Percentiles rank a stretch among this genome's conserved stretches.
Conservation (phyloP, 2,888 invertebrate species). For the Pteria penguin region DNA sequence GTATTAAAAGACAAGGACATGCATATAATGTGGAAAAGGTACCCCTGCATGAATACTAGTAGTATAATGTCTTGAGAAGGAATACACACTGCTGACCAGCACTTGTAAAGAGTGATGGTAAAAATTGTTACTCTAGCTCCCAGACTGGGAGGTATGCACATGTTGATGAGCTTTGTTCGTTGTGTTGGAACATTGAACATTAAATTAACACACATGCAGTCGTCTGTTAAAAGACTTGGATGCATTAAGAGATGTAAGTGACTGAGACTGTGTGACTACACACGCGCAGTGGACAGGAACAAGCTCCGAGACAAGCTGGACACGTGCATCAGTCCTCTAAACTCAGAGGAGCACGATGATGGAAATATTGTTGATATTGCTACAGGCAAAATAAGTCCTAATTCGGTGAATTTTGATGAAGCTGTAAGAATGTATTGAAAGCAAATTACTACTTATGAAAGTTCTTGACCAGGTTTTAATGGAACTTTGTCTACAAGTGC, state of each 20-base stretch:
- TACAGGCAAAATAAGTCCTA: neutral
- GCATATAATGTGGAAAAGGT: no score
- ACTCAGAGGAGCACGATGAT: neutral
- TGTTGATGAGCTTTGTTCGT: slow-evolving; percentile 44
- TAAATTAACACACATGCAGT: slow-evolving; percentile 38
- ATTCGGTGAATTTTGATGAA: neutral
- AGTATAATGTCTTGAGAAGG: no score
- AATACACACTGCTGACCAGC: slow-evolving; percentile 47
- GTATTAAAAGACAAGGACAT: no score
- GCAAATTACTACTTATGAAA: neutral
- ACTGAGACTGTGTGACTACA: neutral
- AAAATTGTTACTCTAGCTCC: slow-evolving; percentile 32
- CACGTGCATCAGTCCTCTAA: neutral
- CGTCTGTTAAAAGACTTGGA: slow-evolving; percentile 16
- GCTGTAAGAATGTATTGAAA: neutral
- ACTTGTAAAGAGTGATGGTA: slow-evolving; percentile 43
- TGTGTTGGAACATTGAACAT: slow-evolving; percentile 44
- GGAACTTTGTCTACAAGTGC: no score
- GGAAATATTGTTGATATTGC: neutral
- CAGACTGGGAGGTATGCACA: slow-evolving; percentile 48
- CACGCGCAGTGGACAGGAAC: slow-evolving; percentile 20
- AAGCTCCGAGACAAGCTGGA: neutral
- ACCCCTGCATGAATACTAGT: no score
- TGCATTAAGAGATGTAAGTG: slow-evolving; percentile 1
- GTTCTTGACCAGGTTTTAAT: no score